These are phyloP conservation scores for Drosophila ambigua DNA, from an alignment of 1,140 invertebrate genomes.

Conservation along the genomic window DNA sequence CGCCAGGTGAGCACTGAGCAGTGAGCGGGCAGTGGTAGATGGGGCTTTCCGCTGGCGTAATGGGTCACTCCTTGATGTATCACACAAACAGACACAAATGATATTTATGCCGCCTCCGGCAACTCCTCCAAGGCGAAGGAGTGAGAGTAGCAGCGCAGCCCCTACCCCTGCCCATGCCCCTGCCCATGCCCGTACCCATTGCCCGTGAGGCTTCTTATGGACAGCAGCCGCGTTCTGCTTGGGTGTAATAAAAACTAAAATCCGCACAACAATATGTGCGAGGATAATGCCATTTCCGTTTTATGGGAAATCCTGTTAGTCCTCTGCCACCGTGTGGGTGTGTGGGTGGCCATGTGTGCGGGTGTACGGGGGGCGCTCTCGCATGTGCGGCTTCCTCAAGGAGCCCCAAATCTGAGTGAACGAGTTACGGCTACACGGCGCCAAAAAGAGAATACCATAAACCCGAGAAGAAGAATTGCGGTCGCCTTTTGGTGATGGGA, in stretches of 20 bases:
- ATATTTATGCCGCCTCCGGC: conserved; percentile 65
- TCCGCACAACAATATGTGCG: conserved; percentile 82
- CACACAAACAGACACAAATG: conserved; percentile 78
- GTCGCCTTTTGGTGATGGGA: conserved; percentile 47
- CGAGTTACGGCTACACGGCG: conserved; percentile 59
- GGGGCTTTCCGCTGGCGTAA: conserved; percentile 22
- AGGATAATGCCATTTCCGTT: conserved; percentile 82
- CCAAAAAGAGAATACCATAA: conserved; percentile 35
- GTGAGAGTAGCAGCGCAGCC: too few species aligned
- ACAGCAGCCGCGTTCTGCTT: conserved; percentile 60
- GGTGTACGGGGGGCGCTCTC: background rate
- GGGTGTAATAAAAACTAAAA: conserved; percentile 82
- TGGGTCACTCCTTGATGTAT: conserved; percentile 66
- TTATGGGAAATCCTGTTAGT: conserved; percentile 81
- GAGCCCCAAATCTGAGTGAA: conserved; percentile 49
- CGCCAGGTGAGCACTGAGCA: conserved; percentile 59
- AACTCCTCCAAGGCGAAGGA: background rate
- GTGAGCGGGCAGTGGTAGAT: conserved; percentile 3
- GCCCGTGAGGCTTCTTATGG: conserved; percentile 63
- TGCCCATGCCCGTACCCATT: too few species aligned
- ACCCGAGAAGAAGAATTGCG: conserved; percentile 40
- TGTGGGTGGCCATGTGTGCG: conserved; percentile 13
- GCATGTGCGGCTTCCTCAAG: conserved; percentile 63
- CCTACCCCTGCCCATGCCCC: too few species aligned
- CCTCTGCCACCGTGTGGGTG: conserved; percentile 31